Percentiles rank a stretch among this genome's conserved stretches.
Conservation (phyloP, 2,113 vertebrate genomes). For the Shinisaurus crocodilurus region DNA sequence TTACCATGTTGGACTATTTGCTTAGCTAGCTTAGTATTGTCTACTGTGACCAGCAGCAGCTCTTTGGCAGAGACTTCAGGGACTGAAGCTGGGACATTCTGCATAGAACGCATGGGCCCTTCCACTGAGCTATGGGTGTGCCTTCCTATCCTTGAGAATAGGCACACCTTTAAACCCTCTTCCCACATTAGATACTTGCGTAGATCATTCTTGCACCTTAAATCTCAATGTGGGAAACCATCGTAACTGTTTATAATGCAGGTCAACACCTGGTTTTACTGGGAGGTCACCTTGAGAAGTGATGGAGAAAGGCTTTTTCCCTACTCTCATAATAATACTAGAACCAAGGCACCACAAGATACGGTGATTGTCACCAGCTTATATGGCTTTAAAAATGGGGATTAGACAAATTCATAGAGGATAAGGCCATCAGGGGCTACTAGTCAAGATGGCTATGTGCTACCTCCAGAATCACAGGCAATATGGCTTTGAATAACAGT, state of each 20-base stretch:
- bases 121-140: no score
- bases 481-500: no score
- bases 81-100: no score
- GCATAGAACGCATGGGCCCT: no score
- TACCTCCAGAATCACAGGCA: not conserved
- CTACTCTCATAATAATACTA: not conserved
- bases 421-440: not conserved
- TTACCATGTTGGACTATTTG: not conserved
- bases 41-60: no score
- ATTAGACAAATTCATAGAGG: not conserved
- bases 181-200: no score
- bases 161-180: no score
- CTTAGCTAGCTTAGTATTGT: not conserved
- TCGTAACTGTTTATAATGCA: not conserved
- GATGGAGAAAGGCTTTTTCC: not conserved
- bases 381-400: not conserved
- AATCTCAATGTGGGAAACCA: not conserved
- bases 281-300: not conserved
- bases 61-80: no score
- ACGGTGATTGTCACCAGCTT: not conserved
- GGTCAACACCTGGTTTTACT: not conserved
- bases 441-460: not conserved
- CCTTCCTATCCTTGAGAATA: no score
- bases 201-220: not conserved
- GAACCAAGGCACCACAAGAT: not conserved